Percentiles rank a stretch among this genome's conserved stretches.
Evolutionary conservation across 2,797 vertebrate genomes (phyloP).

Genomic region (Pseudopleuronectes americanus): DNA sequence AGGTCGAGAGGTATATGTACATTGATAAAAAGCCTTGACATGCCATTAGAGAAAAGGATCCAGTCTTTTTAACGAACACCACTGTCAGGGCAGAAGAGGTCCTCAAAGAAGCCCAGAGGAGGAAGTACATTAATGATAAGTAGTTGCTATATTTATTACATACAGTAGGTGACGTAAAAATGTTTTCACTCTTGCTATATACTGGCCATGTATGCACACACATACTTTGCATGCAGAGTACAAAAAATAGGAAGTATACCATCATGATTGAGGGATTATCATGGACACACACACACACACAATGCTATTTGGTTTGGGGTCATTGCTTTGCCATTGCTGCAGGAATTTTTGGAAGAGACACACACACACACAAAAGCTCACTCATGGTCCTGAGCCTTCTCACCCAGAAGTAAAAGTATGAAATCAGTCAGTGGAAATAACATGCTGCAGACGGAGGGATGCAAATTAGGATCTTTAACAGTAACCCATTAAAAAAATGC

Average conservation of each 20-base stretch:
- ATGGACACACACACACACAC: slow-evolving; percentile 1
- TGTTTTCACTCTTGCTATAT: no score
- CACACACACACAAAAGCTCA: background rate
- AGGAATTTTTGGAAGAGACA: background rate
- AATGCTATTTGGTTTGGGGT: no score
- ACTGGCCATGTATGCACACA: no score
- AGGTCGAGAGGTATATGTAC: background rate
- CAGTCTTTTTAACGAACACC: background rate
- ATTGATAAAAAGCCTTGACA: slow-evolving; percentile 19
- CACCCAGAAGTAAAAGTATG: no score
- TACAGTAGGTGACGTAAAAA: no score
- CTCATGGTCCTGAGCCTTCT: no score
- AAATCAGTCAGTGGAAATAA: slow-evolving; percentile 12
- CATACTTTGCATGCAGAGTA: no score
- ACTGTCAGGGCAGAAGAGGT: background rate
- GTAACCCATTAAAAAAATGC: background rate
- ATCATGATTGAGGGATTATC: no score
- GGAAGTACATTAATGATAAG: background rate
- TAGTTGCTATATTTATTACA: no score
- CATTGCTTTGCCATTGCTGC: no score
- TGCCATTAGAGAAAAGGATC: slow-evolving; percentile 7
- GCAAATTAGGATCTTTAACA: background rate
- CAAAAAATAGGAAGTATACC: no score
- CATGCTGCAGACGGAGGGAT: background rate
- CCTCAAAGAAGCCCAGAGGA: background rate